Evolutionary conservation across 2,888 invertebrate species (phyloP).

Genomic region (Agonopterix heracliana): DNA sequence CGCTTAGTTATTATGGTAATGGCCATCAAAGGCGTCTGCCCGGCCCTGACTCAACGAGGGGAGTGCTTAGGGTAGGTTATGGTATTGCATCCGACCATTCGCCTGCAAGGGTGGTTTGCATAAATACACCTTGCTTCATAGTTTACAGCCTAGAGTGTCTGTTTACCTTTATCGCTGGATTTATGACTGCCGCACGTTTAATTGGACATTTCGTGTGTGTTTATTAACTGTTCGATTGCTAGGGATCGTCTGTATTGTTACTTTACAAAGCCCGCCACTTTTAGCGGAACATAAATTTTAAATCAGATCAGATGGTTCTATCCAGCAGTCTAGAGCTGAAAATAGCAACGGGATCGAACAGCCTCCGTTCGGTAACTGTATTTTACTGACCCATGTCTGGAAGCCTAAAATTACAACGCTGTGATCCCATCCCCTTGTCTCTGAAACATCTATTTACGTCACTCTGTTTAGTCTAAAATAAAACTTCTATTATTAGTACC

Average conservation of each 20-base stretch:
- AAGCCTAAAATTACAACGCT: constrained; percentile 5
- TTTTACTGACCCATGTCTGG: constrained; percentile 4
- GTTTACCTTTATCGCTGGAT: constrained; percentile 53
- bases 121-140: constrained; percentile 49
- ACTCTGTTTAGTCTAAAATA: constrained; percentile 4
- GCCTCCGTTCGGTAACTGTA: constrained; percentile 12
- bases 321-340: constrained; percentile 31
- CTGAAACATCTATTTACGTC: constrained; percentile 5
- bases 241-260: constrained; percentile 15
- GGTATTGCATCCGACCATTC: constrained; percentile 64
- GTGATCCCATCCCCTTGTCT: constrained; percentile 2
- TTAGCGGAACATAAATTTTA: constrained; percentile 42
- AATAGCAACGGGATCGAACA: constrained; percentile 64
- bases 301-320: constrained; percentile 28
- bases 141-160: constrained; percentile 47
- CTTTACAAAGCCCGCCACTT: constrained; percentile 19
- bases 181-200: constrained; percentile 57
- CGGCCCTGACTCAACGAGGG: constrained; percentile 63
- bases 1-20: constrained; percentile 58
- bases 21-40: constrained; percentile 60
- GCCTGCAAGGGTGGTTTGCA: constrained; percentile 56
- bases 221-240: not conserved
- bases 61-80: constrained; percentile 68
- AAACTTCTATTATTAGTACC: constrained; percentile 9
- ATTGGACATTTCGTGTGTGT: constrained; percentile 47